phyloP scores from a whole-genome alignment of 2,888 invertebrate genomes.

The Luffia ferchaultella region DNA sequence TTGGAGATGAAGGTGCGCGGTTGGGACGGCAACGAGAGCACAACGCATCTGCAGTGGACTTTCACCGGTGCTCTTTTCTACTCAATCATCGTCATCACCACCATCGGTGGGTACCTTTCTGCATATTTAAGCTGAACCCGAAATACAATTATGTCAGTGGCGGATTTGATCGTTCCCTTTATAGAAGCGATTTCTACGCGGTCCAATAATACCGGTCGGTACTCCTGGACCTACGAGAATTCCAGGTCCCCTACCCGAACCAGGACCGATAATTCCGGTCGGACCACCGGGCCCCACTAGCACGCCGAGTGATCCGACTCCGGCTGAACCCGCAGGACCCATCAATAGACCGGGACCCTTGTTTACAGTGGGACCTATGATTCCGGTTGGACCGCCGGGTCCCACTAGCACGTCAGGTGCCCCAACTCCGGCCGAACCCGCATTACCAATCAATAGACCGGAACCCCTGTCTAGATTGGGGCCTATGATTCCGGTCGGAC shows the following conservation, averaged over 20 bases:
- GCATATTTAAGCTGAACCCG: neutral
- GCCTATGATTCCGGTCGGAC: conserved; percentile 18
- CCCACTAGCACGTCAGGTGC: conserved; percentile 41
- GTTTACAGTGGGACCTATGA: conserved; percentile 27
- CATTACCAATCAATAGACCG: conserved; percentile 20
- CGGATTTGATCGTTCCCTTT: no score
- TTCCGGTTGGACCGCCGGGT: conserved; percentile 38
- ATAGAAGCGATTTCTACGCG: no score
- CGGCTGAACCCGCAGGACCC: conserved; percentile 35
- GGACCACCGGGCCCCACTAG: conserved; percentile 36
- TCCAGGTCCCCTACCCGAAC: conserved; percentile 9
- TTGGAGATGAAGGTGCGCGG: conserved; percentile 87
- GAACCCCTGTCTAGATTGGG: neutral
- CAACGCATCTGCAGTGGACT: conserved; percentile 78
- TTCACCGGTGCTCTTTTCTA: conserved; percentile 91
- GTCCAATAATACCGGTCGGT: conserved; percentile 12
- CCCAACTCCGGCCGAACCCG: conserved; percentile 23
- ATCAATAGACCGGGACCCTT: conserved; percentile 60
- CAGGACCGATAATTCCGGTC: conserved; percentile 30
- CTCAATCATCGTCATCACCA: conserved; percentile 95
- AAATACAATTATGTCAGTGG: no score
- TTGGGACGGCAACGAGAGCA: conserved; percentile 84
- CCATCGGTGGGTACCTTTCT: conserved; percentile 77
- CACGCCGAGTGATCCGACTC: conserved; percentile 23
- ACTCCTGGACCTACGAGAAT: conserved; percentile 10